Conservation (phyloP, 2,797 vertebrate genomes). For the Cygnus olor region DNA sequence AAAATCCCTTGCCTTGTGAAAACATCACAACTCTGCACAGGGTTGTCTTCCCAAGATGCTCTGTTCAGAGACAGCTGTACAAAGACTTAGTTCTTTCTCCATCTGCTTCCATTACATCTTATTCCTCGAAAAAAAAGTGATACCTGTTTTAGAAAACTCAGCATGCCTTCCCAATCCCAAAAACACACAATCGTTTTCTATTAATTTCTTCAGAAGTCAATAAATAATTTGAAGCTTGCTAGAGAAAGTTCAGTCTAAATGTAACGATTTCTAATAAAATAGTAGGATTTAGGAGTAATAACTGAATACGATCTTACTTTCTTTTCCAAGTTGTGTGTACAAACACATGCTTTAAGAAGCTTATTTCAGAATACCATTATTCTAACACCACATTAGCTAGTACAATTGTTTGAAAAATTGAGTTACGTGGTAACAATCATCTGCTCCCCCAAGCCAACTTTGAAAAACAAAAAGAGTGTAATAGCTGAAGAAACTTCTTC, state of each 20-base stretch:
- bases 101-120: not conserved
- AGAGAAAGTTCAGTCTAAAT: not conserved
- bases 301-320: not conserved
- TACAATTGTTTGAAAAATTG: not conserved
- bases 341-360: not conserved
- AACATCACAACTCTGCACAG: not conserved
- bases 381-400: not conserved
- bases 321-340: not conserved
- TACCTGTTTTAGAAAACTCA: not conserved
- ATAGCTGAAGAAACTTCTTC: not conserved
- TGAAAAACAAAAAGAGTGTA: not conserved
- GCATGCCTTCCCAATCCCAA: not conserved
- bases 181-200: not conserved
- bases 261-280: not conserved
- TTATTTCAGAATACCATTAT: not conserved
- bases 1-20: not conserved
- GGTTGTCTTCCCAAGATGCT: not conserved
- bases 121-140: not conserved
- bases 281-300: not conserved
- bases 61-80: not conserved
- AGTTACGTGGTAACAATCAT: not conserved
- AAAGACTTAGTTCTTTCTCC: not conserved
- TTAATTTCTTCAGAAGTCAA: not conserved
- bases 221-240: not conserved
- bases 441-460: not conserved